Percentiles rank a stretch among this genome's conserved stretches.
Conservation (phyloP, 2,113 vertebrate genomes). For the Ctenomys sociabilis region DNA sequence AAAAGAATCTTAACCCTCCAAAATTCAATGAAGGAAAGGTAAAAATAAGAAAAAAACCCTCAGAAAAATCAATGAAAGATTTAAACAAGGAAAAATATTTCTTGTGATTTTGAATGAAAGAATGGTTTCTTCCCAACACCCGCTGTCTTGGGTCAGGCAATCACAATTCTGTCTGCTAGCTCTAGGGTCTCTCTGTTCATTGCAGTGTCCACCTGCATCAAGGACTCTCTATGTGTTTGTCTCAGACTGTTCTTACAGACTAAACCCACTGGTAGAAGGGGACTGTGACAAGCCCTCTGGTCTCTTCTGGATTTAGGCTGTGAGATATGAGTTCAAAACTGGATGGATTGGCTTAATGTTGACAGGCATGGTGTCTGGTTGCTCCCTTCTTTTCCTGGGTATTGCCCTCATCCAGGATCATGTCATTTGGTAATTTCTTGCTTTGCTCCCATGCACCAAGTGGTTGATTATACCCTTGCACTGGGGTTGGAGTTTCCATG, state of each 20-base stretch:
- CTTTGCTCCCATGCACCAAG: neutral
- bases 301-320: neutral
- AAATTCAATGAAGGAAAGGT: neutral
- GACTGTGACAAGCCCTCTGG: neutral
- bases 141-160: neutral
- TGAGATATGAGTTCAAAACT: neutral
- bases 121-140: neutral
- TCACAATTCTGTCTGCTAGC: neutral
- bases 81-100: neutral
- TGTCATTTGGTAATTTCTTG: neutral
- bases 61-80: neutral
- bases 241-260: neutral
- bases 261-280: neutral
- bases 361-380: neutral
- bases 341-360: neutral
- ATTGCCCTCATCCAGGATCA: neutral
- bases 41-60: neutral
- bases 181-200: neutral
- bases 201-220: neutral
- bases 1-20: neutral
- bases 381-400: neutral
- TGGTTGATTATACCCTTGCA: neutral
- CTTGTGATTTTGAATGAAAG: neutral
- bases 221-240: neutral
- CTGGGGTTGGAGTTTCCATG: neutral